These are phyloP conservation scores for Dasypolia templi DNA, from an alignment of 2,888 invertebrate genomes.

Conservation along the genomic window DNA sequence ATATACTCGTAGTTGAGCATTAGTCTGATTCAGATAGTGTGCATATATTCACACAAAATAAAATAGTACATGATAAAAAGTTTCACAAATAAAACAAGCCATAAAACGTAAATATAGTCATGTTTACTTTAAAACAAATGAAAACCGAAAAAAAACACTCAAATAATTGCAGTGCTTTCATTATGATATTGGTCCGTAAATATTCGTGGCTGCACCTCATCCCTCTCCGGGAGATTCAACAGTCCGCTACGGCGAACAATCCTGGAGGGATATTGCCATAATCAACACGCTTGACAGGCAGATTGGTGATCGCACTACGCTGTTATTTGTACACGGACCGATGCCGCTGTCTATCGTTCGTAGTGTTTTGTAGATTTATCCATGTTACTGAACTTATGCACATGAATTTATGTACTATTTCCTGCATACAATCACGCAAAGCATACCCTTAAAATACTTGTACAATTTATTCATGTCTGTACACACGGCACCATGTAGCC, in stretches of 20 bases:
- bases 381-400: not conserved
- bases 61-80: not conserved
- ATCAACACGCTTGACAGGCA: slow-evolving; percentile 40
- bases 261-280: slow-evolving; percentile 44
- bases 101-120: not conserved
- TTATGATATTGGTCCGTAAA: slow-evolving; percentile 35
- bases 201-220: slow-evolving; percentile 30
- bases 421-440: not conserved
- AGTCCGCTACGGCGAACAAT: slow-evolving; percentile 20
- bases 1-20: slow-evolving; percentile 72
- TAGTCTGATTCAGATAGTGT: slow-evolving; percentile 66
- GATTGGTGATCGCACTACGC: slow-evolving; percentile 28
- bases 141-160: slow-evolving; percentile 12
- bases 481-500: slow-evolving; percentile 20
- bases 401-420: not conserved
- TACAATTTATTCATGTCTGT: not conserved
- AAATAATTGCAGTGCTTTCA: slow-evolving; percentile 27
- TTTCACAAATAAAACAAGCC: not conserved
- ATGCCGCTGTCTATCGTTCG: slow-evolving; percentile 11
- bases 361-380: not conserved
- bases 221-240: slow-evolving; percentile 8
- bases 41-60: slow-evolving; percentile 11
- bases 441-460: not conserved
- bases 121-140: slow-evolving; percentile 14
- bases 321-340: slow-evolving; percentile 31